Evolutionary conservation across 2,113 vertebrate species (phyloP).

Genomic region (Colius striatus): DNA sequence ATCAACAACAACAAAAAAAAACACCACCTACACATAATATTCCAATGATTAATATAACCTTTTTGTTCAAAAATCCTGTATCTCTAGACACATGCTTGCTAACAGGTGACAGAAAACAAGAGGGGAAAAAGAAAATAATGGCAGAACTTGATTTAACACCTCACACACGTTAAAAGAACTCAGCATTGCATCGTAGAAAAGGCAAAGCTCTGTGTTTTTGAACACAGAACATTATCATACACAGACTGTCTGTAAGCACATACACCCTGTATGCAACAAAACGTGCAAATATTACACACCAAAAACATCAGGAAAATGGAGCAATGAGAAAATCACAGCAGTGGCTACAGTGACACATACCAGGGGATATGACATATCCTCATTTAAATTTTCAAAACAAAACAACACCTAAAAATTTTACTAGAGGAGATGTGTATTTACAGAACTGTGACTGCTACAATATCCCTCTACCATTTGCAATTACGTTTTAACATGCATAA

Average conservation of each 20-base stretch:
- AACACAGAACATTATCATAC: not conserved
- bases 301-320: not conserved
- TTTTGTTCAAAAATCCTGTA: not conserved
- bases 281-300: not conserved
- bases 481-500: constrained; percentile 52
- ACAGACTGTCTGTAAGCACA: not conserved
- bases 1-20: not conserved
- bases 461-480: constrained; percentile 34
- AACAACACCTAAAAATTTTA: not conserved
- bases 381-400: not conserved
- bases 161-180: not conserved
- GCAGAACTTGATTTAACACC: not conserved
- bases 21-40: not conserved
- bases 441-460: constrained; percentile 1
- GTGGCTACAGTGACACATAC: not conserved
- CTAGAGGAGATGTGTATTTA: not conserved
- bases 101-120: not conserved
- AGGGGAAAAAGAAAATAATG: not conserved
- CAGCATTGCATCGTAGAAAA: not conserved
- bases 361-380: accelerated
- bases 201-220: not conserved
- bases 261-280: not conserved
- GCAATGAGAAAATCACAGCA: not conserved
- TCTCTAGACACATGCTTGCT: not conserved
- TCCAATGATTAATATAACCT: not conserved